Evolutionary conservation across 2,888 invertebrate species (phyloP).

Genomic region (Mesochorus sp.): DNA sequence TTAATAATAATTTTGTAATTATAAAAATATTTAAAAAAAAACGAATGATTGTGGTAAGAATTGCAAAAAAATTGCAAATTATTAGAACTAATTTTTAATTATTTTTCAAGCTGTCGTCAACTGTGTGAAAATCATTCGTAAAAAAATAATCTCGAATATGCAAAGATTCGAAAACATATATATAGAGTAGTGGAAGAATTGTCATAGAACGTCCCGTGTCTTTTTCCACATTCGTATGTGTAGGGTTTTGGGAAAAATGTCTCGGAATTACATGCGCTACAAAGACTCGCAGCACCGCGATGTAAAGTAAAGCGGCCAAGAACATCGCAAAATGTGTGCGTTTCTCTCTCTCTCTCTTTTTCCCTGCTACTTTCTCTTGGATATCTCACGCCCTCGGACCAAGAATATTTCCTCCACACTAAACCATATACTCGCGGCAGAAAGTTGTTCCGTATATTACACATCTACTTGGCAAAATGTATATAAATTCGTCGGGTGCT

Average conservation of each 20-base stretch:
- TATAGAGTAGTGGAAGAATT: too few relatives aligned
- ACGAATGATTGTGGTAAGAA: too few relatives aligned
- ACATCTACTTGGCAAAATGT: background rate
- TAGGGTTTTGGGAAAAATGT: conserved; percentile 63
- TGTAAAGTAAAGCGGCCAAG: conserved; percentile 36
- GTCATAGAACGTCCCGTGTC: too few relatives aligned
- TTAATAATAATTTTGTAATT: too few relatives aligned
- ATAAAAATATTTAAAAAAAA: too few relatives aligned
- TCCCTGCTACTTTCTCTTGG: conserved; percentile 13
- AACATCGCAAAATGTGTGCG: conserved; percentile 28
- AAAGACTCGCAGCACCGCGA: conserved; percentile 42
- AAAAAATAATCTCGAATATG: too few relatives aligned
- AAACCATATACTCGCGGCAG: background rate
- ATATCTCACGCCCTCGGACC: conserved; percentile 31
- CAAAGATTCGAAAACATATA: too few relatives aligned
- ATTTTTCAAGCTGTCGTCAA: too few relatives aligned
- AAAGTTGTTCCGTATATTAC: conserved; percentile 29
- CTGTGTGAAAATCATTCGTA: too few relatives aligned
- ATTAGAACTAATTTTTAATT: too few relatives aligned
- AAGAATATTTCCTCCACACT: conserved; percentile 28
- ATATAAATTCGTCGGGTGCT: background rate
- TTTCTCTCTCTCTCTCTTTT: conserved; percentile 23
- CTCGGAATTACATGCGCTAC: conserved; percentile 64
- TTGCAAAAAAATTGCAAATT: too few relatives aligned
- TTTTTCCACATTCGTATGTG: conserved; percentile 14